Evolutionary conservation across 2,113 vertebrate genomes (phyloP).

Genomic region (Crotalus tigris): DNA sequence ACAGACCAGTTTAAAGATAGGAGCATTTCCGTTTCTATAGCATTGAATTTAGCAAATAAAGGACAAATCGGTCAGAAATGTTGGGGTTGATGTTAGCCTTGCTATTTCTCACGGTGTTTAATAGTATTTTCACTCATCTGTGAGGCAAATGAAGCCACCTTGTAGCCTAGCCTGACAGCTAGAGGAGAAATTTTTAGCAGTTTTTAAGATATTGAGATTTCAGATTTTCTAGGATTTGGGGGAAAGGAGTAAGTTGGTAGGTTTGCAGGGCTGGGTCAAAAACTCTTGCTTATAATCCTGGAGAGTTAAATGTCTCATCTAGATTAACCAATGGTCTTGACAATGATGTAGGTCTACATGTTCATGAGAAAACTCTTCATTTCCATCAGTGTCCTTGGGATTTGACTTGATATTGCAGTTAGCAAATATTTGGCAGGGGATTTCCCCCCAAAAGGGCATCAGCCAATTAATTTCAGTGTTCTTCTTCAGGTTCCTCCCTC

Average conservation of each 20-base stretch:
- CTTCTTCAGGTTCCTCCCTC: background rate
- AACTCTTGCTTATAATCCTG: background rate
- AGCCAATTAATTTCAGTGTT: constrained; percentile 26
- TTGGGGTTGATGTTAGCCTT: background rate
- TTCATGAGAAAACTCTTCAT: background rate
- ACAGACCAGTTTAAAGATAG: constrained; percentile 38
- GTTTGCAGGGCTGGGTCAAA: background rate
- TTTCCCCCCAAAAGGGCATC: background rate
- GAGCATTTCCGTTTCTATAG: constrained; percentile 13
- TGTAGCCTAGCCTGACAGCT: background rate
- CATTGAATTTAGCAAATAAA: constrained; percentile 2
- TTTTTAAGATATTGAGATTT: background rate
- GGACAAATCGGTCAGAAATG: background rate
- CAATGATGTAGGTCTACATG: background rate
- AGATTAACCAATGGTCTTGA: background rate
- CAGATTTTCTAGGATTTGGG: background rate
- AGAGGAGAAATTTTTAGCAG: background rate
- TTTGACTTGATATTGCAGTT: background rate
- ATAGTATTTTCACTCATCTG: background rate
- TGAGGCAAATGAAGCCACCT: background rate
- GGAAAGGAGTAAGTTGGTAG: background rate
- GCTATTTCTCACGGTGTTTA: background rate
- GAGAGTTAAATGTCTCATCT: background rate
- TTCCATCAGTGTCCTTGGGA: background rate
- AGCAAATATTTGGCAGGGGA: background rate